Percentiles rank a stretch among this genome's conserved stretches.
Evolutionary conservation across 2,113 vertebrate species (phyloP).

Genomic region (Lepus americanus): DNA sequence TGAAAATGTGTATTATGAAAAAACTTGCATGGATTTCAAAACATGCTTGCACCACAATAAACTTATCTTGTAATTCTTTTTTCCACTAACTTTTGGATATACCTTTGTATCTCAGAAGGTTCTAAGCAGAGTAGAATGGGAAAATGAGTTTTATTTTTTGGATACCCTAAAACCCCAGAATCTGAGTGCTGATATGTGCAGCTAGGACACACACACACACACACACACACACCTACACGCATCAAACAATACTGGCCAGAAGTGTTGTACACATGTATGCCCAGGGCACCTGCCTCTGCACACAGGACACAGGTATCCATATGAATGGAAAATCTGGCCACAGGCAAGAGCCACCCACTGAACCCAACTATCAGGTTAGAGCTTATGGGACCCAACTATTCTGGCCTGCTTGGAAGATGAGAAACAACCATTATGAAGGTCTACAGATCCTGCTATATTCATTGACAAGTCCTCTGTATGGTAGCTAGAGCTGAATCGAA

Average conservation of each 20-base stretch:
- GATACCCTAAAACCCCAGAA: neutral
- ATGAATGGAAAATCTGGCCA: neutral
- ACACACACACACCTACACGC: fast-evolving
- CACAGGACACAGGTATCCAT: neutral
- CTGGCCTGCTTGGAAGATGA: neutral
- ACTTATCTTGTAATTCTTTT: too few relatives aligned
- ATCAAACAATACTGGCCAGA: fast-evolving
- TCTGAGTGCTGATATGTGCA: neutral
- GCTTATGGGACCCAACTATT: neutral
- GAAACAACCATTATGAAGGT: neutral
- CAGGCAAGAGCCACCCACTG: neutral
- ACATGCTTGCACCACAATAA: too few relatives aligned
- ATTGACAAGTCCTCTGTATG: neutral
- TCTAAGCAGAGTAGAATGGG: neutral
- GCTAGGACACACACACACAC: neutral
- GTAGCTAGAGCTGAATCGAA: neutral
- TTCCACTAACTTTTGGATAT: too few relatives aligned
- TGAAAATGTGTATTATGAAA: too few relatives aligned
- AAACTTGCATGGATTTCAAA: too few relatives aligned
- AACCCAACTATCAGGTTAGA: neutral
- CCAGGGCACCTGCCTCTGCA: neutral
- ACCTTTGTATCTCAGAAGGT: neutral
- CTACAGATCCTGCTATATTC: neutral
- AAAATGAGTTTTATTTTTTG: neutral
- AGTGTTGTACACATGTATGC: fast-evolving